Evolutionary conservation across 2,113 vertebrate genomes (phyloP), one percentile per base, ranked within the genome.

Genomic region (Vanacampus margaritifer): DNA sequence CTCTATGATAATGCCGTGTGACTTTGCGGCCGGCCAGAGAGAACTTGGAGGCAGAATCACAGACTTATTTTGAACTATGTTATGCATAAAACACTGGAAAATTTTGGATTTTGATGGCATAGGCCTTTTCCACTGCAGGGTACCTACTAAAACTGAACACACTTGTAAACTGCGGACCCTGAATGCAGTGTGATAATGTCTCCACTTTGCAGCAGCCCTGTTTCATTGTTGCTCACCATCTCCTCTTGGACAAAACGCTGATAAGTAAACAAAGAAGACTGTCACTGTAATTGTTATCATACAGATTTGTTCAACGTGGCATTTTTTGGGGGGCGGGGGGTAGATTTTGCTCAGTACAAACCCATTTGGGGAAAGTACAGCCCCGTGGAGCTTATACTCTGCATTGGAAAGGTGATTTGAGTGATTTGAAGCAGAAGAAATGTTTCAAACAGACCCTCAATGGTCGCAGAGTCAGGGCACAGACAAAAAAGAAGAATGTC

Each of bases 401-500:
- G n/a, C n/a, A 53, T 10, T 53, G 23, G 6, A 28, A 32, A 57
- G 16, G 54, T 57, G 24, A 57, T 32, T 32, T 28, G 26, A 8
- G 14, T 9, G 26, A 32, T 32, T 57, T 28, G 54, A 57, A 23
- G 16, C 54, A 57, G 16, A 57, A 57, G 5, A 17, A 57, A 60
- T 4, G n/a, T 39, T 61, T 61, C 11, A 37, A 59, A 59, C 9
- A 32, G 58, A 60, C 36, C 54, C 53, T 19, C 14, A 26, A 17
- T 54, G 7, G 36, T 14, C 19, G 2, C 10, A 61, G n/a, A 11
- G 13, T 41, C 9, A 24, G 35, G 14, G 37, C 21, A 6, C 19
- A 16, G 26, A 72, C 57, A 64, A 51, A 66, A 58, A 36, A 68
- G 45, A 61, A 61, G 45, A 61, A 35, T 45, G 71, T 36, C 54